These are phyloP conservation scores for Helostoma temminkii DNA, from an alignment of 2,797 vertebrate genomes.

Conservation along the genomic window DNA sequence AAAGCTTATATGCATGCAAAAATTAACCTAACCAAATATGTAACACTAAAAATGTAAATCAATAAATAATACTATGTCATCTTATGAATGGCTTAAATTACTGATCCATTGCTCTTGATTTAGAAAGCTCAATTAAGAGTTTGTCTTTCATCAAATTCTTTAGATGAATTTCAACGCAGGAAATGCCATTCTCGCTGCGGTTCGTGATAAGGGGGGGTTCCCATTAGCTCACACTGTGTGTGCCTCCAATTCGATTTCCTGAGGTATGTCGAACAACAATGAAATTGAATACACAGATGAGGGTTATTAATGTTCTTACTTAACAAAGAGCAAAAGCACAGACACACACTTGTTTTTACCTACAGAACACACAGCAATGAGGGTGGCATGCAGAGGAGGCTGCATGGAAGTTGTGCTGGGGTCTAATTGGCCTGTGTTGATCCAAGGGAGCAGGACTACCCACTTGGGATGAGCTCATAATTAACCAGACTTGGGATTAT, in stretches of 20 bases:
- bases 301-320: constrained; percentile 34
- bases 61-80: background rate
- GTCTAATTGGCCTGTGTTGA: constrained; percentile 76
- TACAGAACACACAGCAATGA: constrained; percentile 30
- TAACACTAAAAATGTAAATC: background rate
- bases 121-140: constrained; percentile 15
- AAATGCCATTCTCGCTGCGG: constrained; percentile 52
- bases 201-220: constrained; percentile 61
- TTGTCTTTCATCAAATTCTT: constrained; percentile 36
- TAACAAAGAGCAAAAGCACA: constrained; percentile 17
- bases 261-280: constrained; percentile 50
- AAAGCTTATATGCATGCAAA: too few relatives aligned
- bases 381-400: constrained; percentile 25
- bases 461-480: constrained; percentile 78
- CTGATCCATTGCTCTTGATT: constrained; percentile 1
- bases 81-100: background rate
- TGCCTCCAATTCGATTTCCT: constrained; percentile 57
- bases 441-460: constrained; percentile 60
- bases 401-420: constrained; percentile 26
- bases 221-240: constrained; percentile 48
- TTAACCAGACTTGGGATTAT: constrained; percentile 86
- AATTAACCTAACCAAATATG: too few relatives aligned
- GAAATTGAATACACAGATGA: constrained; percentile 40
- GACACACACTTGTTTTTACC: constrained; percentile 1
- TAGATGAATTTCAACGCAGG: constrained; percentile 31